These are phyloP conservation scores for Leucophenga varia DNA, from an alignment of 1,140 invertebrate species.

Conservation along the genomic window DNA sequence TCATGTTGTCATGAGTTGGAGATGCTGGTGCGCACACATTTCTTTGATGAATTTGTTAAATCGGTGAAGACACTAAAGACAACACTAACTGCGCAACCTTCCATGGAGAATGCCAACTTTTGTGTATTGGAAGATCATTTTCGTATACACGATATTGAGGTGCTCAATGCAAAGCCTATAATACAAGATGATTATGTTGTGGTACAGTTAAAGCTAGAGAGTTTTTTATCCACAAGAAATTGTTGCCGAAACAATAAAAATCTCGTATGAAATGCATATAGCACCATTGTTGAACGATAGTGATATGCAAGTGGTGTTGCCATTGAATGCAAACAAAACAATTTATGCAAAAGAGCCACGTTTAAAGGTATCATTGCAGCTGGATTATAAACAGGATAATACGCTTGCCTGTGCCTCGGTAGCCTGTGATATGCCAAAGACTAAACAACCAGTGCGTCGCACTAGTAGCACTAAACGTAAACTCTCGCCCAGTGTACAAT, in stretches of 20 bases:
- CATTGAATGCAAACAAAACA: background rate
- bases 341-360: slow-evolving; percentile 26
- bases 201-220: slow-evolving; percentile 62
- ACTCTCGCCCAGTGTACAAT: slow-evolving; percentile 61
- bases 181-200: slow-evolving; percentile 62
- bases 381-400: slow-evolving; percentile 80
- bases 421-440: slow-evolving; percentile 62
- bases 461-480: slow-evolving; percentile 56
- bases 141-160: slow-evolving; percentile 36
- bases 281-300: slow-evolving; percentile 18
- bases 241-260: slow-evolving; percentile 58
- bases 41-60: slow-evolving; percentile 75
- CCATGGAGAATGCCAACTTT: slow-evolving; percentile 45
- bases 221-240: slow-evolving; percentile 64
- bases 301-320: slow-evolving; percentile 18
- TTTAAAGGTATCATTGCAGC: slow-evolving; percentile 59
- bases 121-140: slow-evolving; percentile 54
- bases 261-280: slow-evolving; percentile 59
- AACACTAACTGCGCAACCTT: slow-evolving; percentile 57
- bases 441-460: slow-evolving; percentile 51
- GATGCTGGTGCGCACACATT: slow-evolving; percentile 71
- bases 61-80: slow-evolving; percentile 62
- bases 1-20: slow-evolving; percentile 73
- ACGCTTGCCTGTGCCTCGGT: slow-evolving; percentile 68
- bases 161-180: slow-evolving; percentile 39